Percentiles rank a stretch among this genome's conserved stretches.
phyloP scores from a whole-genome alignment of 2,113 vertebrate species.

The Ptyas mucosa region DNA sequence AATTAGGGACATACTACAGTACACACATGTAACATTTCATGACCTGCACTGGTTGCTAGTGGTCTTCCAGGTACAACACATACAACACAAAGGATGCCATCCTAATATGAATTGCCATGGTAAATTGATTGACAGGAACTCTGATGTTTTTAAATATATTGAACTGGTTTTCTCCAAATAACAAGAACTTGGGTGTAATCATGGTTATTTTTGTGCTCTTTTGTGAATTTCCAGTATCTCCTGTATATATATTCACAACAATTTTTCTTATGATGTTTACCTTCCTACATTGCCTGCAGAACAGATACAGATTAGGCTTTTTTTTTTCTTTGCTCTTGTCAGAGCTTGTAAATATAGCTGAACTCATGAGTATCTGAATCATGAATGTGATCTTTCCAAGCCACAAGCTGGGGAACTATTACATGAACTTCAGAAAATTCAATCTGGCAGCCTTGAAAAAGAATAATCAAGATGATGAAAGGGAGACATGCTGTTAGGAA shows the following conservation, averaged over 20 bases:
- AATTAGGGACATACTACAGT: not conserved
- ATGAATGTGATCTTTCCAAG: constrained; percentile 12
- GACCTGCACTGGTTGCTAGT: not conserved
- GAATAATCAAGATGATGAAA: constrained; percentile 25
- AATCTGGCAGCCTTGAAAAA: constrained; percentile 10
- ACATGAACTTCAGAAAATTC: constrained; percentile 12
- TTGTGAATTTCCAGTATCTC: not conserved
- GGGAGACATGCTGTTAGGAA: not conserved
- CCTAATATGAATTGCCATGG: not conserved
- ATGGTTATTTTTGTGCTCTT: not conserved
- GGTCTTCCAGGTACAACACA: not conserved
- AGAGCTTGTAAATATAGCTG: constrained; percentile 4
- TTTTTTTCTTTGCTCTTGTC: not conserved
- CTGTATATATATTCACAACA: not conserved
- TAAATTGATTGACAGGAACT: not conserved
- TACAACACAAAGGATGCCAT: not conserved
- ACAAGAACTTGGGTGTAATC: not conserved
- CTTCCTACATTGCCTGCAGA: not conserved
- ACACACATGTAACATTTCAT: not conserved
- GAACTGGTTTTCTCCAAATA: not conserved
- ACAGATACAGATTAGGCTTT: not conserved
- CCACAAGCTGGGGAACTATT: constrained; percentile 1
- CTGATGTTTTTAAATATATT: not conserved
- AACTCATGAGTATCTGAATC: not conserved
- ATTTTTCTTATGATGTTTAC: not conserved